Conservation (phyloP, 53 echinoderm and acorn worm species). For the Crossaster papposus region DNA sequence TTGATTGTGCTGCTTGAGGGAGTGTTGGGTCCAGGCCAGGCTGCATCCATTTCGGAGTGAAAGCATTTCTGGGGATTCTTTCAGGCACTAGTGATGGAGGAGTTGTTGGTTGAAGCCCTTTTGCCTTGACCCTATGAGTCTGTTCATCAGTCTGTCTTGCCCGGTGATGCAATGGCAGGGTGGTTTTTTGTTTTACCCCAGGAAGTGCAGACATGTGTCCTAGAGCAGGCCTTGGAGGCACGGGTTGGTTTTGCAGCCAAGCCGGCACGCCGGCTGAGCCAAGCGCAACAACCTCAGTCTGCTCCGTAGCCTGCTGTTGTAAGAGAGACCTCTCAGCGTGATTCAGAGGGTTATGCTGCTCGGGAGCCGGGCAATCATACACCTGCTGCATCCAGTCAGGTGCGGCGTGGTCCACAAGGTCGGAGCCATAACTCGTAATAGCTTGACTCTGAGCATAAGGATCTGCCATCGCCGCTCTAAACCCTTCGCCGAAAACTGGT, state of each 20-base stretch:
- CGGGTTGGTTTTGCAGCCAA: conserved; percentile 21
- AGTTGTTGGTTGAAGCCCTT: neutral
- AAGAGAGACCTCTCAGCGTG: neutral
- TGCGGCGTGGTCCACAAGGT: neutral
- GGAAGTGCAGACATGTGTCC: conserved; percentile 6
- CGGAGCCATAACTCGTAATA: neutral
- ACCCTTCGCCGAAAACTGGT: neutral
- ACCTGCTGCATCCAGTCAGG: conserved; percentile 16
- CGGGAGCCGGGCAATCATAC: neutral
- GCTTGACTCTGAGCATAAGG: neutral
- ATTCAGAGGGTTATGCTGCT: neutral
- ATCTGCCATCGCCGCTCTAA: neutral
- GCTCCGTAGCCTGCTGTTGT: neutral
- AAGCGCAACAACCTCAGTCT: conserved; percentile 3
- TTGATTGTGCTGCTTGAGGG: neutral
- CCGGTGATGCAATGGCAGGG: neutral
- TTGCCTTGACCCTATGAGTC: neutral
- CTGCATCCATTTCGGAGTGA: conserved; percentile 7
- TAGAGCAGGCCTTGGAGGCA: neutral
- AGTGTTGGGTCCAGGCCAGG: neutral
- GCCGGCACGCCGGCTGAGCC: conserved; percentile 21
- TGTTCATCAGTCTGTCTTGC: neutral
- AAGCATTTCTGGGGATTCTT: neutral
- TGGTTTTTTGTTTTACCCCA: neutral
- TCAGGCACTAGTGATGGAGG: neutral